A percentile compares a stretch with the other conserved stretches of the same genome.
Evolutionary conservation across 2,113 vertebrate genomes (phyloP).

Genomic region (Trematocara stigmaticum): DNA sequence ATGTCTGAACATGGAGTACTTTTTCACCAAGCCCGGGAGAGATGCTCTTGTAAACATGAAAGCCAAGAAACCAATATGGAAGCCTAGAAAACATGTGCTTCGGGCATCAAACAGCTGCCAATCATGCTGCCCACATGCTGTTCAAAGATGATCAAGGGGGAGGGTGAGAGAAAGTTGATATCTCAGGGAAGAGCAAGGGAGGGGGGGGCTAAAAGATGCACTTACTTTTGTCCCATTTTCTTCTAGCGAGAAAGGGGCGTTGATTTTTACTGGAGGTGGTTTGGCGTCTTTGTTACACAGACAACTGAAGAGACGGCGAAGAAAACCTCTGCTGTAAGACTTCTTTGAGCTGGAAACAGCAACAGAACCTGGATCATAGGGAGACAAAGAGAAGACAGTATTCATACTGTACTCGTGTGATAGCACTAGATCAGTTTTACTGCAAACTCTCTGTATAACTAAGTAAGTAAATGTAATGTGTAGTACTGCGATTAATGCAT

Average conservation of each 20-base stretch:
- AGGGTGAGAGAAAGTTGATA: not conserved
- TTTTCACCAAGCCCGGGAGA: conserved; percentile 11
- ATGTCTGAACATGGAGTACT: conserved; percentile 29
- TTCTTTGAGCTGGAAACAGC: conserved; percentile 72
- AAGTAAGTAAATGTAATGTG: not conserved
- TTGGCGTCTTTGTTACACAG: conserved; percentile 76
- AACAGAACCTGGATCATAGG: conserved; percentile 58
- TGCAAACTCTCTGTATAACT: not conserved
- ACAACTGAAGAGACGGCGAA: conserved; percentile 80
- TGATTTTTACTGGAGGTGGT: conserved; percentile 71
- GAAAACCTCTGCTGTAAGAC: conserved; percentile 73
- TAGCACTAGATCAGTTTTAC: not conserved
- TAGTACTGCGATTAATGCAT: not conserved
- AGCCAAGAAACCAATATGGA: not conserved
- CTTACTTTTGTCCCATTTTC: conserved; percentile 83
- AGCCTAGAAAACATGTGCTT: conserved; percentile 40
- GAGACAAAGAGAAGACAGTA: not conserved
- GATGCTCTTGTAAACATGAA: conserved; percentile 42
- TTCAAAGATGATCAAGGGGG: not conserved
- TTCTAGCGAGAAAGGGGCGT: conserved; percentile 75
- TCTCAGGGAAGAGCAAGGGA: not conserved
- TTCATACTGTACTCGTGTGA: not conserved
- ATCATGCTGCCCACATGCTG: conserved; percentile 5
- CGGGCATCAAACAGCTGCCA: conserved; percentile 13
- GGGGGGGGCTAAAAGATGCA: not conserved